Base-by-base conservation (phyloP, 2,797 vertebrate species). In the Sebastiscus tertius region DNA sequence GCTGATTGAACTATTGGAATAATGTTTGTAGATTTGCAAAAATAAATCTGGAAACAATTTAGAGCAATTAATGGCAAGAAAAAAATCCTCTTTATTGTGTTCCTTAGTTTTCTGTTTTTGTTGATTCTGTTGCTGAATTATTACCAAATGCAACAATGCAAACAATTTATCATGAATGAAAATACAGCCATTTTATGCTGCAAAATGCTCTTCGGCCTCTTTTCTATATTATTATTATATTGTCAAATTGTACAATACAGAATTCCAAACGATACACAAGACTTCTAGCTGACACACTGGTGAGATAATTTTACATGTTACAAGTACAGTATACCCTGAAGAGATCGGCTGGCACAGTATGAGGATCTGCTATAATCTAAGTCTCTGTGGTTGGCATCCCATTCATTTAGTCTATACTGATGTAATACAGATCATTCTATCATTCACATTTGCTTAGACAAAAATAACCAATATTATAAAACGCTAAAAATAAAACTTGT, bases 281-380 rank as follows among this genome's bases (percentile, higher is more conserved):
- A 86, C 78, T 64, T 67, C 13, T 11, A 78, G 27, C 42, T 59
- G 36, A 88, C 65, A 85, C 55, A 81, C 22, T 36, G 14, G 58
- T 69, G 55, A 84, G 1, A 84, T 81, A 0, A 74, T 72, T 67
- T 75, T 27, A 72, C 39, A 72, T 73, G 16, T 72, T 72, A 82
- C 70, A 83, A 71, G 29, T 74, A 73, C 22, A 29, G 80, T 65
- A 70, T 36, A 80, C 58, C 84, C 84, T 88, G 85, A 89, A 88
- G 68, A 68, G 26, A 88, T 34, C 68, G 20, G 46, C 64, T 1
- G 20, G 62, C 27, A 87, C 71, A 87, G 75, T 83, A 68, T 65
- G 36, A 83, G 26, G 85, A 74, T 88, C 79, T 71, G 29, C 54
- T 72, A 34, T 86, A 60, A 80, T 69, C 39, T 77, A 52, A 82